Conservation (phyloP, 1,140 invertebrate genomes). For the Solenopsis fugax region DNA sequence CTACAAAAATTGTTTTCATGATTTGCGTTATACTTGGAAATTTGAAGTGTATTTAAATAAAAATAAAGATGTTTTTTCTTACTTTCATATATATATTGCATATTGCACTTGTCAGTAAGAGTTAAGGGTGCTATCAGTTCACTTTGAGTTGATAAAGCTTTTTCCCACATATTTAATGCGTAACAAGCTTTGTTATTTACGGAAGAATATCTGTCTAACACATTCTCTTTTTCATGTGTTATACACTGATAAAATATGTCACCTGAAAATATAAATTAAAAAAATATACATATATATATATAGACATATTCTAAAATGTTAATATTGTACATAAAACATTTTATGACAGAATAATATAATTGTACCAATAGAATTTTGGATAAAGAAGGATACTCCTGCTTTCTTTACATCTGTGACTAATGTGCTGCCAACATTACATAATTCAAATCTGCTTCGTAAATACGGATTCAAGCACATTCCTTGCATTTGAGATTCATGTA, state of each 20-base stretch:
- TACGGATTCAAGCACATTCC: slow-evolving; percentile 83
- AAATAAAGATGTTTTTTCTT: slow-evolving; percentile 41
- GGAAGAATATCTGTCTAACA: slow-evolving; percentile 74
- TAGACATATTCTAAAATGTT: not conserved
- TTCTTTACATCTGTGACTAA: slow-evolving; percentile 68
- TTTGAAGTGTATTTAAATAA: slow-evolving; percentile 6
- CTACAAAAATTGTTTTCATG: slow-evolving; percentile 66
- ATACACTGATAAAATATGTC: slow-evolving; percentile 85
- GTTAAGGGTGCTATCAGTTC: slow-evolving; percentile 75
- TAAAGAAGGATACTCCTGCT: slow-evolving; percentile 75
- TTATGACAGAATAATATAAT: slow-evolving; percentile 34
- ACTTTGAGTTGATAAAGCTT: slow-evolving; percentile 65
- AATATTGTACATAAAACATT: not conserved
- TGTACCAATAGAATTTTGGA: slow-evolving; percentile 84
- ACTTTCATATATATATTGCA: slow-evolving; percentile 78
- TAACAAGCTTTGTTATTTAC: slow-evolving; percentile 77
- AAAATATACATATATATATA: too few species aligned
- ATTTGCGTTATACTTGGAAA: not conserved
- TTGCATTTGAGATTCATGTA: slow-evolving; percentile 76
- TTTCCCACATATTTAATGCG: slow-evolving; percentile 81
- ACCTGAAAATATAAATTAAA: slow-evolving; percentile 69
- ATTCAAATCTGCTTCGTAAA: slow-evolving; percentile 78
- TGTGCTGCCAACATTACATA: slow-evolving; percentile 80
- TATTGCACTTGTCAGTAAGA: slow-evolving; percentile 74
- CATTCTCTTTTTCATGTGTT: slow-evolving; percentile 72